Conservation (phyloP, 2,113 vertebrate species). For the Cygnus atratus region DNA sequence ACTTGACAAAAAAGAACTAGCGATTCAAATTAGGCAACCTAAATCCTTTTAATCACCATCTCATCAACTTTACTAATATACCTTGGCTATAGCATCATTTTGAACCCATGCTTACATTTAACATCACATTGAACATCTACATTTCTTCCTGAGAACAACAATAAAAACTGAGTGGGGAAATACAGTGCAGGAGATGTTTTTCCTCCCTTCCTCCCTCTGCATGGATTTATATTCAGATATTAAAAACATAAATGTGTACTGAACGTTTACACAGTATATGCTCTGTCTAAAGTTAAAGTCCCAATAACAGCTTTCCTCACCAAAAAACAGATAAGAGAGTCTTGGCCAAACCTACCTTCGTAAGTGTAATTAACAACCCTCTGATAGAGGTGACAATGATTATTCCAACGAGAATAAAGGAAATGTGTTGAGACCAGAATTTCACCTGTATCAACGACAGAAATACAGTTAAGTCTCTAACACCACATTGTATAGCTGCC, state of each 20-base stretch:
- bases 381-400: conserved; percentile 98
- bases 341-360: conserved; percentile 84
- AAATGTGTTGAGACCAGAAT: conserved; percentile 99
- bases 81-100: background rate
- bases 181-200: background rate
- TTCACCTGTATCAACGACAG: conserved; percentile 85
- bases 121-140: background rate
- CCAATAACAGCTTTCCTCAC: background rate
- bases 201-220: background rate
- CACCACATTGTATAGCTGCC: background rate
- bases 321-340: background rate
- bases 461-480: background rate
- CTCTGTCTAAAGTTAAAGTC: background rate
- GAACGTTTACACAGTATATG: background rate
- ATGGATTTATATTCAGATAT: background rate
- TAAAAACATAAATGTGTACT: background rate
- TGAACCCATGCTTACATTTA: background rate
- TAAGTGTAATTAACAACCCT: conserved; percentile 95
- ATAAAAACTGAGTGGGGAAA: background rate
- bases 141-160: background rate
- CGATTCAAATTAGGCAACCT: background rate
- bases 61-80: background rate
- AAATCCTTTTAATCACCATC: background rate
- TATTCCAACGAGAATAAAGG: conserved; percentile 98
- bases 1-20: background rate